Evolutionary conservation across 2,797 vertebrate species (phyloP).

Genomic region (Antrozous pallidus): DNA sequence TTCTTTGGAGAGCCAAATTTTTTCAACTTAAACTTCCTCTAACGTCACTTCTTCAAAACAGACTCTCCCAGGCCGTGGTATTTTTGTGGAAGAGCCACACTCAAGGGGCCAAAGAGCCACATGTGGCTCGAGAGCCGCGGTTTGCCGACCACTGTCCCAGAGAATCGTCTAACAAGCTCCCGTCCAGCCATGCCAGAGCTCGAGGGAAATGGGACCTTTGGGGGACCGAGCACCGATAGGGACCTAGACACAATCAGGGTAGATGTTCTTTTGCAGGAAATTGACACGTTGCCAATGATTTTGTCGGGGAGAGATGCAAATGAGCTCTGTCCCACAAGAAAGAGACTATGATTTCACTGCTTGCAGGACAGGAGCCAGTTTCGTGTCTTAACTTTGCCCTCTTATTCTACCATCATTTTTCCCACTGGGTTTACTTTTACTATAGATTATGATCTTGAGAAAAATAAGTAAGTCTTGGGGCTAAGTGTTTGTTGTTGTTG

Average conservation of each 20-base stretch:
- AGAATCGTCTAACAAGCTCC: not conserved
- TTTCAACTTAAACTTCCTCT: too few relatives aligned
- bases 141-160: too few relatives aligned
- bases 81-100: too few relatives aligned
- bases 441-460: not conserved
- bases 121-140: too few relatives aligned
- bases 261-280: not conserved
- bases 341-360: not conserved
- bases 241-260: not conserved
- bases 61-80: too few relatives aligned
- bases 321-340: not conserved
- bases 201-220: not conserved
- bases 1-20: too few relatives aligned
- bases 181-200: too few relatives aligned
- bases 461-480: not conserved
- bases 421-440: not conserved
- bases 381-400: not conserved
- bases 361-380: not conserved
- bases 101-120: too few relatives aligned
- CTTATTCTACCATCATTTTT: not conserved
- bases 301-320: not conserved
- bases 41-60: too few relatives aligned
- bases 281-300: not conserved
- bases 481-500: not conserved
- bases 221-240: not conserved